A percentile compares a stretch with the other conserved stretches of the same genome.
Evolutionary conservation across 2,797 vertebrate species (phyloP).

Genomic region (Mycteria americana): DNA sequence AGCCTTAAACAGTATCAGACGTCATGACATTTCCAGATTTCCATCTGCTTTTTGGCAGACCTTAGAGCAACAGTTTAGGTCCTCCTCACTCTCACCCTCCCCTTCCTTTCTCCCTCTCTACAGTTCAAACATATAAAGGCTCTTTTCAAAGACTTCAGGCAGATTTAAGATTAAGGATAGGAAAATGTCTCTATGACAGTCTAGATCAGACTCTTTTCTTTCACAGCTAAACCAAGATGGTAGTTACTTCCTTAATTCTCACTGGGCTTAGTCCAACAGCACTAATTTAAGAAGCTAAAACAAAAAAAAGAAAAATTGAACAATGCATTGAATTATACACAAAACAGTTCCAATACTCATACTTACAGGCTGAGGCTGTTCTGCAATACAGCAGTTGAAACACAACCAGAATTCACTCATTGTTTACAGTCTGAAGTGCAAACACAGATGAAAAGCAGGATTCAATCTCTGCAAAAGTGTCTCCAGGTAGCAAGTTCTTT

Average conservation of each 20-base stretch:
- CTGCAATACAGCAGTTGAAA: slow-evolving; percentile 87
- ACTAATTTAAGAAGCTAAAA: background rate
- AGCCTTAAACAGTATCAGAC: background rate
- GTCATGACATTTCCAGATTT: background rate
- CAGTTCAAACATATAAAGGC: background rate
- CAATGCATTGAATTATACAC: background rate
- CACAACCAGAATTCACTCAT: slow-evolving; percentile 89
- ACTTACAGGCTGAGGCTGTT: slow-evolving; percentile 86
- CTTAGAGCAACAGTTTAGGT: background rate
- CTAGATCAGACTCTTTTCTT: background rate
- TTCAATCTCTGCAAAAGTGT: background rate
- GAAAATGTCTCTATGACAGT: background rate
- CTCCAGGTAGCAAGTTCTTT: background rate
- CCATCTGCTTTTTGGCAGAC: background rate
- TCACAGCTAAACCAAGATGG: background rate
- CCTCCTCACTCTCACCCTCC: background rate
- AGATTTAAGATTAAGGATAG: background rate
- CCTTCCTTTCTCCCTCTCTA: background rate
- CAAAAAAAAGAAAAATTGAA: background rate
- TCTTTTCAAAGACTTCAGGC: background rate
- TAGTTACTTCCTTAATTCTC: background rate
- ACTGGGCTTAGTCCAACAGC: background rate
- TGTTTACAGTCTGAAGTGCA: slow-evolving; percentile 68
- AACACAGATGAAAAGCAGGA: slow-evolving; percentile 27
- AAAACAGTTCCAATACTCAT: background rate